Evolutionary conservation across 2,888 invertebrate genomes (phyloP).

Genomic region (Thereva unica): DNA sequence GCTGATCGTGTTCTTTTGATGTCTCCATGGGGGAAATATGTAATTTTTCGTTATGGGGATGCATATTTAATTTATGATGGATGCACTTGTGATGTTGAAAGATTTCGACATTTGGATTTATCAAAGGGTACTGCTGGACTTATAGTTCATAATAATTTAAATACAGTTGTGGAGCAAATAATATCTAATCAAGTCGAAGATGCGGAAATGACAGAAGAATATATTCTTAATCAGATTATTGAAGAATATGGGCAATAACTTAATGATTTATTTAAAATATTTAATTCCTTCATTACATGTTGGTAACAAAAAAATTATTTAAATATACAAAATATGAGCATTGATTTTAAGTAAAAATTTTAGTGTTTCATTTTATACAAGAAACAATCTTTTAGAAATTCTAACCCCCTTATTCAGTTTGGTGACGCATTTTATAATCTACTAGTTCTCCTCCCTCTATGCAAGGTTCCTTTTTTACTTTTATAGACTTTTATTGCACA

Average conservation of each 20-base stretch:
- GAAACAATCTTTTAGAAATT: too few species aligned
- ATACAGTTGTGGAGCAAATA: neutral
- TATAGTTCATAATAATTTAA: neutral
- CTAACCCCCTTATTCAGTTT: too few species aligned
- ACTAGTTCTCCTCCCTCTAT: too few species aligned
- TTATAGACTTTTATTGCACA: too few species aligned
- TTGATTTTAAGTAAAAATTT: too few species aligned
- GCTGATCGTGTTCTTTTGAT: neutral
- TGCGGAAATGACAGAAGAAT: neutral
- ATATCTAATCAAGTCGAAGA: neutral
- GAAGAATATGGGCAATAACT: neutral
- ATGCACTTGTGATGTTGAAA: conserved; percentile 2
- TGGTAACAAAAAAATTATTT: too few species aligned
- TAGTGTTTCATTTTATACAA: too few species aligned
- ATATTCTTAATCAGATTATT: neutral
- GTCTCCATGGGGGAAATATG: neutral
- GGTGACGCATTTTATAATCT: too few species aligned
- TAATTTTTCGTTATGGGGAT: neutral
- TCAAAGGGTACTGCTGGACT: neutral
- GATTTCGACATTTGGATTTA: neutral
- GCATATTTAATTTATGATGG: neutral
- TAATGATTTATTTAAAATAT: too few species aligned
- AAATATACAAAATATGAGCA: too few species aligned
- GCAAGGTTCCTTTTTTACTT: too few species aligned
- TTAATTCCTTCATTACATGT: too few species aligned